Conservation (phyloP, 2,113 vertebrate genomes). For the Rousettus leschenaultii region DNA sequence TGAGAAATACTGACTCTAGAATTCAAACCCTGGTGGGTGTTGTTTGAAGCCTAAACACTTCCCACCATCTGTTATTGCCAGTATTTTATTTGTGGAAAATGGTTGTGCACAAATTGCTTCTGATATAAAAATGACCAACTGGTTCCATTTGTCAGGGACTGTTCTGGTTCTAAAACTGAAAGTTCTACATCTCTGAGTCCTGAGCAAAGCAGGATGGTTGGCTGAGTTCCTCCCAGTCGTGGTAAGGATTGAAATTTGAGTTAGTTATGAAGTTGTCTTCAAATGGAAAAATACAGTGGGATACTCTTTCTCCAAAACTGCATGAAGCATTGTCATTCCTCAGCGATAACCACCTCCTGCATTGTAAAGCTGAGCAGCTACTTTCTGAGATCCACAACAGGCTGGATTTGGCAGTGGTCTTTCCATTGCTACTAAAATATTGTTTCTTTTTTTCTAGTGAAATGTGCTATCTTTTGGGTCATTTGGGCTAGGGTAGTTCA, state of each 20-base stretch:
- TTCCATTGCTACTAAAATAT: not conserved
- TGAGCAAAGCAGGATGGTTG: not conserved
- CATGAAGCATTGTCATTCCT: not conserved
- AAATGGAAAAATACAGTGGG: not conserved
- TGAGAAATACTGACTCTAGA: not conserved
- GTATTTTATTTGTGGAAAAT: not conserved
- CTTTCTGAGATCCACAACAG: not conserved
- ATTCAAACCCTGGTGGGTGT: not conserved
- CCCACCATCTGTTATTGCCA: not conserved
- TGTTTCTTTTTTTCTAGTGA: not conserved
- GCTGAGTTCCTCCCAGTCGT: not conserved
- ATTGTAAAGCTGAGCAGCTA: not conserved
- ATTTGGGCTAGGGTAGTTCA: not conserved
- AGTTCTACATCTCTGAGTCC: not conserved
- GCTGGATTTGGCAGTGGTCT: not conserved
- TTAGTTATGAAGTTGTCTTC: not conserved
- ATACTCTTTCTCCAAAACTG: not conserved
- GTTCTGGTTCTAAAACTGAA: not conserved
- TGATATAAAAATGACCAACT: not conserved
- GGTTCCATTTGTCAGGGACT: not conserved
- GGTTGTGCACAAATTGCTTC: not conserved
- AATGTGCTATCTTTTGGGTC: not conserved
- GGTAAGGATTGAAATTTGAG: not conserved
- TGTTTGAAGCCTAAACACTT: not conserved
- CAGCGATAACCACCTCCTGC: not conserved